phyloP scores from a whole-genome alignment of 2,797 vertebrate genomes.

The Propithecus perrieri region DNA sequence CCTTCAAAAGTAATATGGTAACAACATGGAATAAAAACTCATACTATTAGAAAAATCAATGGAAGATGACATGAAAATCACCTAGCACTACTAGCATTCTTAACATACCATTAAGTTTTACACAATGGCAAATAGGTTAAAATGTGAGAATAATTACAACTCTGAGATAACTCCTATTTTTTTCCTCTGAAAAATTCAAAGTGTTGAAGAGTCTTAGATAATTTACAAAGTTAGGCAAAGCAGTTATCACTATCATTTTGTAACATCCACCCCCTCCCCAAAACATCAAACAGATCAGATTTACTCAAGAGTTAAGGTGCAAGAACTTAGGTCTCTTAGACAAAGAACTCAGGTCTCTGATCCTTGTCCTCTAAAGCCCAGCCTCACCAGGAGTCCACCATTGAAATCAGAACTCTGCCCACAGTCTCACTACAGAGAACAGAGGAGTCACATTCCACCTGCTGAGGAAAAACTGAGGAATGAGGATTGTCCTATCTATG shows the following conservation, averaged over 20 bases:
- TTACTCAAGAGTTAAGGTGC: not conserved
- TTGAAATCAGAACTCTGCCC: not conserved
- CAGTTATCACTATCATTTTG: not conserved
- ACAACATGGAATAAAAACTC: not conserved
- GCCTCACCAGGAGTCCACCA: not conserved
- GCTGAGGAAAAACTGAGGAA: not conserved
- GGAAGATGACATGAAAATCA: not conserved
- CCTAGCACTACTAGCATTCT: not conserved
- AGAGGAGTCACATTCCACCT: not conserved
- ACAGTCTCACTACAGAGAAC: not conserved
- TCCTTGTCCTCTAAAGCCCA: not conserved
- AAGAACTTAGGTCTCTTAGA: not conserved
- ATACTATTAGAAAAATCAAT: not conserved
- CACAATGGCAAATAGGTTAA: not conserved
- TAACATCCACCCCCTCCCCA: not conserved
- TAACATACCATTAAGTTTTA: not conserved
- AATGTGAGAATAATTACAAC: not conserved
- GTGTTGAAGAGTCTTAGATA: not conserved
- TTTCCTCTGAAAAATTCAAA: not conserved
- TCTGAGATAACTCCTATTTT: not conserved
- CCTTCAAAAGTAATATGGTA: not conserved
- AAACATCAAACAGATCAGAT: not conserved
- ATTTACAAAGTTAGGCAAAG: conserved; percentile 10
- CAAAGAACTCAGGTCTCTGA: not conserved
- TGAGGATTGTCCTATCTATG: not conserved